A percentile compares a stretch with the other conserved stretches of the same genome.
These are phyloP conservation scores for Empidonax traillii DNA, from an alignment of 2,113 vertebrate species.

Conservation along the genomic window DNA sequence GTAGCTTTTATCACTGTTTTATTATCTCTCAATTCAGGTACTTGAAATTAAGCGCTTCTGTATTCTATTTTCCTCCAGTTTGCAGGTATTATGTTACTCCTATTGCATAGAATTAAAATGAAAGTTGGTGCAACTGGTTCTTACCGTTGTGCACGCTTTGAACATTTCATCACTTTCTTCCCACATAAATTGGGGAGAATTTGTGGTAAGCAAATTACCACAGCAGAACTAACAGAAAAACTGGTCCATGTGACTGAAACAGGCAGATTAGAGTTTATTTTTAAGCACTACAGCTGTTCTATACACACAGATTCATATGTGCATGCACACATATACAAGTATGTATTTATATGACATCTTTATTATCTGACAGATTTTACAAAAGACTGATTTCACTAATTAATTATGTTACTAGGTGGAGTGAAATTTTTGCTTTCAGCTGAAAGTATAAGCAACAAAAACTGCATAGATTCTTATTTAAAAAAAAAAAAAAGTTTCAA, in stretches of 20 bases:
- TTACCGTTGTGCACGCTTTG: background rate
- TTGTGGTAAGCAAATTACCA: background rate
- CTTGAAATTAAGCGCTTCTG: background rate
- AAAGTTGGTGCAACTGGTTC: background rate
- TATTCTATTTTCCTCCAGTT: background rate
- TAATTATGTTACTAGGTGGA: background rate
- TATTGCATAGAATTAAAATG: background rate
- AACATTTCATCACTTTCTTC: background rate
- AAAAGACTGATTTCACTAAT: background rate
- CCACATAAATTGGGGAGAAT: background rate
- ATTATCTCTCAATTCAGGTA: background rate
- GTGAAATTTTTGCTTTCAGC: background rate
- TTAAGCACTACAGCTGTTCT: background rate
- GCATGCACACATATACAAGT: background rate
- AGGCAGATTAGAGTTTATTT: background rate
- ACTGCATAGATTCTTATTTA: background rate
- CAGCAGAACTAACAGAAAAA: background rate
- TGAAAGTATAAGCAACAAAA: background rate
- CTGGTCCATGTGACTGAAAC: background rate
- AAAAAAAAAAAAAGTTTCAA: background rate
- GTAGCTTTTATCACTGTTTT: background rate
- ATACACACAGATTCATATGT: background rate
- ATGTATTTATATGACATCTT: background rate
- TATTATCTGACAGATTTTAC: background rate
- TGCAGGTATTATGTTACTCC: background rate